phyloP scores from a whole-genome alignment of 2,797 vertebrate genomes.

The Falco biarmicus region DNA sequence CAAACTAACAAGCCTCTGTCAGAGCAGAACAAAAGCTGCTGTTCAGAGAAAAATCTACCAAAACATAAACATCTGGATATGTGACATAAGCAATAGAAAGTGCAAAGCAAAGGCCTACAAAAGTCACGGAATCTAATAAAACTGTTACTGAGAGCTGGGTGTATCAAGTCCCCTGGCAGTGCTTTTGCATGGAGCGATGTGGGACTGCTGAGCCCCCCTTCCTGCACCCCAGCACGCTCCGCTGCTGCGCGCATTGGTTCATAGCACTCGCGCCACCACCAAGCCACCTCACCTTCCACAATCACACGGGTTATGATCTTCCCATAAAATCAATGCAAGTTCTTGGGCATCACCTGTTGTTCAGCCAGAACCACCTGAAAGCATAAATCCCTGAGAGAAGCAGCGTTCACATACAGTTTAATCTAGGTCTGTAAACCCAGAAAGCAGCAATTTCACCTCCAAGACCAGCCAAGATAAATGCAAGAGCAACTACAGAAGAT shows the following conservation, averaged over 20 bases:
- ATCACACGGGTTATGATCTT: not conserved
- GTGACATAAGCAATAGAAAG: not conserved
- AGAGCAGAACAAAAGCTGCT: not conserved
- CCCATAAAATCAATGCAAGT: not conserved
- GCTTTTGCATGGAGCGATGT: not conserved
- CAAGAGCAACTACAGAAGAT: not conserved
- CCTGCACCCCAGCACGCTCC: not conserved
- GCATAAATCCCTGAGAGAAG: not conserved
- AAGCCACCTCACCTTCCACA: not conserved
- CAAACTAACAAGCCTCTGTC: not conserved
- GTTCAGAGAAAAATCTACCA: not conserved
- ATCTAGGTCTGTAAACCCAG: not conserved
- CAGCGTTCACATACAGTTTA: not conserved
- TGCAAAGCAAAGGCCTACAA: not conserved
- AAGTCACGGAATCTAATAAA: not conserved
- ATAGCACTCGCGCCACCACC: accelerated
- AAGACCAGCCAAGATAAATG: not conserved
- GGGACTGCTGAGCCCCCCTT: not conserved
- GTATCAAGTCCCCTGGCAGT: not conserved
- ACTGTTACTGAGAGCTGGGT: not conserved
- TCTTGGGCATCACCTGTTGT: not conserved
- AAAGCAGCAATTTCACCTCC: not conserved
- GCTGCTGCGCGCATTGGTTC: not conserved
- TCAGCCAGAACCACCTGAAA: not conserved
- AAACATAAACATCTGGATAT: not conserved